Evolutionary conservation across 2,797 vertebrate species (phyloP).

Genomic region (Sitta carolinensis): DNA sequence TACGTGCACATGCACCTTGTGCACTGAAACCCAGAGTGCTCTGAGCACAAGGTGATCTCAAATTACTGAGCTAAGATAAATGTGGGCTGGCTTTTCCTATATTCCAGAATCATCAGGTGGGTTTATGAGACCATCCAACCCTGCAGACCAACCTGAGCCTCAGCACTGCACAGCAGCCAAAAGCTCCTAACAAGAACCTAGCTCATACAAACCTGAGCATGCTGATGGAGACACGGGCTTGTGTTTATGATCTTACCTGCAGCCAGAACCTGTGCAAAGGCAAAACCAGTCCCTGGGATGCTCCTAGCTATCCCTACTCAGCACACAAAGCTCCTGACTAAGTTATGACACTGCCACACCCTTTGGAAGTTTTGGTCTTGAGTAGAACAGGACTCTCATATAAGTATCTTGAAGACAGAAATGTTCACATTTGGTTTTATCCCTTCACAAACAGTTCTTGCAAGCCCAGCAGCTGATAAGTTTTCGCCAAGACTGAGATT

Average conservation of each 20-base stretch:
- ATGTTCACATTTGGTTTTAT: background rate
- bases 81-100: background rate
- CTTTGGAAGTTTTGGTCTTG: accelerated
- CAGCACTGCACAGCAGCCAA: background rate
- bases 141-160: background rate
- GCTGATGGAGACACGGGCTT: background rate
- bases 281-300: background rate
- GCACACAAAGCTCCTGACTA: background rate
- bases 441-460: background rate
- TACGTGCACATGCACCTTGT: accelerated
- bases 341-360: background rate
- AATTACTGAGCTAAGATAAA: background rate
- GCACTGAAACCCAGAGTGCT: background rate
- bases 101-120: background rate
- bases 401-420: background rate
- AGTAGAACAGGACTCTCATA: background rate
- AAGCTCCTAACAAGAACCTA: background rate
- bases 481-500: background rate
- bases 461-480: background rate
- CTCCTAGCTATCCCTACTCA: background rate
- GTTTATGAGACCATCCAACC: background rate
- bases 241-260: background rate
- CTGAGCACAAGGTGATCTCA: background rate
- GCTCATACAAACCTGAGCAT: background rate
- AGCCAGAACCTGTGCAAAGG: background rate